Percentiles rank a stretch among this genome's conserved stretches.
Evolutionary conservation across 1,140 invertebrate genomes (phyloP).

Genomic region (Lanistes nyassanus): DNA sequence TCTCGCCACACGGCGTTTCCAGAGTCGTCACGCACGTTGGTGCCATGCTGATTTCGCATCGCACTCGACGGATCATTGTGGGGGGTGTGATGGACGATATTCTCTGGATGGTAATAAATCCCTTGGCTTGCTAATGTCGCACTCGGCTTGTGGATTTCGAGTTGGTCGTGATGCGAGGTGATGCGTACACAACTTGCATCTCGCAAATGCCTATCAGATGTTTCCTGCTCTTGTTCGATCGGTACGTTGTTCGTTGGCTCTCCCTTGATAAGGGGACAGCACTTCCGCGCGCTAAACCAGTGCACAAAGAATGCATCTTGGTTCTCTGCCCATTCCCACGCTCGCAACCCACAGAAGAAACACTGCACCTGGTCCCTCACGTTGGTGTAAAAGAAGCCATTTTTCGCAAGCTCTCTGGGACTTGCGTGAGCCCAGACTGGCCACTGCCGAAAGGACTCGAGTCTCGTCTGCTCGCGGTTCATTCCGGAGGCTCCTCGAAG

Average conservation of each 20-base stretch:
- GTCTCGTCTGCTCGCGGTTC: not conserved
- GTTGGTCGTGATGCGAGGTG: not conserved
- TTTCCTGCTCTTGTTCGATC: not conserved
- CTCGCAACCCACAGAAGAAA: constrained; percentile 84
- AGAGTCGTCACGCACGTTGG: not conserved
- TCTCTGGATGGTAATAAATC: not conserved
- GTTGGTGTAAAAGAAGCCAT: constrained; percentile 62
- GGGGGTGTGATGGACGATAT: not conserved
- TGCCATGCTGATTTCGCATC: not conserved
- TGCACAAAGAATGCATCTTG: constrained; percentile 90
- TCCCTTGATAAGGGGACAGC: constrained; percentile 77
- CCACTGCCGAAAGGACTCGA: constrained; percentile 8
- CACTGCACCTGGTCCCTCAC: constrained; percentile 81
- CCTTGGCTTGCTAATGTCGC: not conserved
- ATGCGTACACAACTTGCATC: not conserved
- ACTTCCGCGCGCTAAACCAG: constrained; percentile 79
- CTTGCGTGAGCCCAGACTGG: not conserved
- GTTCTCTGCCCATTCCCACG: constrained; percentile 85
- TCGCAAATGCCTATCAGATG: not conserved
- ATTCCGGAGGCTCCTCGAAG: not conserved
- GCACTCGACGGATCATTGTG: not conserved
- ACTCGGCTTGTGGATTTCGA: not conserved
- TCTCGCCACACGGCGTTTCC: not conserved
- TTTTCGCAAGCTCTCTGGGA: constrained; percentile 4
- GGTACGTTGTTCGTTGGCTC: constrained; percentile 21